phyloP scores from a whole-genome alignment of 2,113 vertebrate genomes.

The Nansenia antarctica region DNA sequence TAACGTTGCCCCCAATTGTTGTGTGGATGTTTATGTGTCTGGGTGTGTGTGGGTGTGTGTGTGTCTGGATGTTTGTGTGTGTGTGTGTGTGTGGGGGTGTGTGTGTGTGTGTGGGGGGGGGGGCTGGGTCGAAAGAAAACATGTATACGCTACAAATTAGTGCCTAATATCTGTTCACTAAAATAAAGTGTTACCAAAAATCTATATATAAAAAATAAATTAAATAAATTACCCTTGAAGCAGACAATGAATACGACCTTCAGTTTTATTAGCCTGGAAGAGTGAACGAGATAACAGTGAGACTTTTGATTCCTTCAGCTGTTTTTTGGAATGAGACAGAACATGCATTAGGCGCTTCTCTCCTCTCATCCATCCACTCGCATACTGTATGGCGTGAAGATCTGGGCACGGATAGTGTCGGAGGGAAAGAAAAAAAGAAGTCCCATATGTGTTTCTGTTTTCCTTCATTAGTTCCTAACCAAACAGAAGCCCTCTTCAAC shows the following conservation, averaged over 20 bases:
- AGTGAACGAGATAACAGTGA: slow-evolving; percentile 53
- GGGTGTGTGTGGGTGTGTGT: too few species aligned
- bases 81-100: too few species aligned
- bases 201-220: too few species aligned
- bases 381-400: slow-evolving; percentile 74
- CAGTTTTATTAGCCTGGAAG: slow-evolving; percentile 70
- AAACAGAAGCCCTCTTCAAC: slow-evolving; percentile 70
- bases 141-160: too few species aligned
- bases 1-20: too few species aligned
- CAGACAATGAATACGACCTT: slow-evolving; percentile 69
- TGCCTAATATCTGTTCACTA: too few species aligned
- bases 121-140: too few species aligned
- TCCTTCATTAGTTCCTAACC: slow-evolving; percentile 72
- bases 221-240: slow-evolving; percentile 61
- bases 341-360: slow-evolving; percentile 57
- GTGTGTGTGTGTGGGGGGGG: too few species aligned
- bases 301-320: slow-evolving; percentile 56
- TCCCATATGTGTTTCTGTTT: slow-evolving; percentile 78
- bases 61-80: too few species aligned
- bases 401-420: slow-evolving; percentile 57
- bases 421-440: slow-evolving; percentile 22
- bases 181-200: too few species aligned
- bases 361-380: slow-evolving; percentile 71
- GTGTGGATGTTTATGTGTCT: too few species aligned
- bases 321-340: slow-evolving; percentile 59